phyloP scores from a whole-genome alignment of 2,888 invertebrate genomes.

The Drosophila silvestris region DNA sequence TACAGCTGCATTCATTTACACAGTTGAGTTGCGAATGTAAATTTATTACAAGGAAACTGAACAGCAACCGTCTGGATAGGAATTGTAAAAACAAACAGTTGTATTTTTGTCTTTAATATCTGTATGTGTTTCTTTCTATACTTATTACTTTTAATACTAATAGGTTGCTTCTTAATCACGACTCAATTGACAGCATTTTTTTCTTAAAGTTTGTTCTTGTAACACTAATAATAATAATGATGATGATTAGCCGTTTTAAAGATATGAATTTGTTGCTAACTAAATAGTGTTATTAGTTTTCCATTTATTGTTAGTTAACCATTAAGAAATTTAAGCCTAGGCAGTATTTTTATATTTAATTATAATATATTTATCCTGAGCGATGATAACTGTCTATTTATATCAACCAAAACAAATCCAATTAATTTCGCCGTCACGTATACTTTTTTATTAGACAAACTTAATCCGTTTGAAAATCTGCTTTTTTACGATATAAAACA shows the following conservation, averaged over 20 bases:
- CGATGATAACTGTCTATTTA: neutral
- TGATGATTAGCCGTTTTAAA: neutral
- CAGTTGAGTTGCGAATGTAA: constrained; percentile 6
- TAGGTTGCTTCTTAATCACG: neutral
- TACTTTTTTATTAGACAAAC: neutral
- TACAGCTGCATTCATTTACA: neutral
- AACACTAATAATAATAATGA: neutral
- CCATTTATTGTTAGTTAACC: neutral
- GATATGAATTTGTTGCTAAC: neutral
- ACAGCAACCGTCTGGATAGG: neutral
- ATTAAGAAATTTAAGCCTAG: neutral
- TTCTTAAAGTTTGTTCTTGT: neutral
- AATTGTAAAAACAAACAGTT: neutral
- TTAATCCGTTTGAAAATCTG: constrained; percentile 14
- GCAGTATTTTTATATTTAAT: neutral
- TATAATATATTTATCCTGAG: neutral
- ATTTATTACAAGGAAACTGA: neutral
- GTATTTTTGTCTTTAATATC: neutral
- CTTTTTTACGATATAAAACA: constrained; percentile 7
- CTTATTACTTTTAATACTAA: neutral
- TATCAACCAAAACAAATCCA: neutral
- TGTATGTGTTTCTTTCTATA: neutral
- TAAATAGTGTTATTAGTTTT: neutral
- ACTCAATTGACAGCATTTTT: neutral
- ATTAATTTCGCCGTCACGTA: constrained; percentile 5